Evolutionary conservation across 2,797 vertebrate genomes (phyloP), one percentile per base, ranked within the genome.

Genomic region (Enteromius mattozi): DNA sequence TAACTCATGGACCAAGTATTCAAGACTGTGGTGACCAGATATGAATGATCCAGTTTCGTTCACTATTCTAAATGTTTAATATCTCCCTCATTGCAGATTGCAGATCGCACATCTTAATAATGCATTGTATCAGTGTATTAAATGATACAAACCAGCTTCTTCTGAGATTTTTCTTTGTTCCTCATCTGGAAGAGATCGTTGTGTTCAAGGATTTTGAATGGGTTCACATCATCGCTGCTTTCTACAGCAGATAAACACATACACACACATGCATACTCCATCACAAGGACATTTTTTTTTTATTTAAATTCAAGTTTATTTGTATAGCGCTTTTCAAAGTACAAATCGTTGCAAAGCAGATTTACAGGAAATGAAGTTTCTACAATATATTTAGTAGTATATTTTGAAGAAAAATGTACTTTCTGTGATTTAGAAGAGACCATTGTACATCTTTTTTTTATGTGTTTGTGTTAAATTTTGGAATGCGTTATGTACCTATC

Each of bases 181-280:
- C 90, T 92, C 74, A 94, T 77, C 45, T 91, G 87, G 75, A 97
- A 95, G 89, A 97, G 87, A 83, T 94, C 93, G 0, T 85, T 35
- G 5, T 93, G 87, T 33, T 93, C 85, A 56, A 95, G 94, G 56
- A 96, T 13, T 85, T 92, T 95, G 90, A 97, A 99, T 0, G 97
- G 97, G 47, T 97, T 97, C 9, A 24, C 33, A 30, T 77, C 81
- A 56, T 49, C 10, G 9, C 1, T 59, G 61, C 35, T 12, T 56
- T 71, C 49, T 61, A 45, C 61, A 51, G n/a, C 19, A 40, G 49
- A 75, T 37, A 68, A 61, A 74, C 51, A 59, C 21, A 76, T 14
- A 75, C 45, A 75, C 68, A 82, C 47, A 78, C 33, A 74, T 51
- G 42, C 69, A 71, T 75, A 61, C 74, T 69, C 47, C 63, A 51